Evolutionary conservation across 2,888 invertebrate genomes (phyloP), one percentile per base, ranked within the genome.

Genomic region (Caradrina kadenii): DNA sequence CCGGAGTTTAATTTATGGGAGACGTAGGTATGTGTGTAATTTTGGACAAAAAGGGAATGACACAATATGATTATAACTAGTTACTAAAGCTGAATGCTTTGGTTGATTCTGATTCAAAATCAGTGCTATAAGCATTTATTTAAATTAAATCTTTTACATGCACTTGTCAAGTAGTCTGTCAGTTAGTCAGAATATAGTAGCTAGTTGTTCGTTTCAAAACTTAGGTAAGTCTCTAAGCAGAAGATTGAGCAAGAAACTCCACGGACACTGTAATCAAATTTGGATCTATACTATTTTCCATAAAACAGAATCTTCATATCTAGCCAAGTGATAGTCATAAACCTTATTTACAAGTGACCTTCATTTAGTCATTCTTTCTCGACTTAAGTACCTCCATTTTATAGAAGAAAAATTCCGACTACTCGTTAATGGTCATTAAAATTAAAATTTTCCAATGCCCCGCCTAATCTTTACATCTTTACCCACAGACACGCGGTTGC

Each of bases 361-460:
- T 45, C 17, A 45, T 17, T 17, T 4, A 15, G 11, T 1, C 13
- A 35, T 2, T 50, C n/a, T 11, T 7, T 2, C n/a, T 35, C 15
- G 22, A 42, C 11, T 11, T 21, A 31, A 13, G 15, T 22, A n/a
- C 4, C 45, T 48, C 50, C 13, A 6, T 55, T 63, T 26, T 39
- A 49, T 19, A 11, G 19, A 0, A 21, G 39, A 45, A 50, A 53
- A 68, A 68, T 49, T 59, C 48, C 54, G n/a, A 42, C 50, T 26
- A 48, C 35, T 69, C 48, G 22, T 61, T 58, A 69, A 53, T 69
- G 58, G 31, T 67, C 52, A 55, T 73, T 63, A 39, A 66, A 79
- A 63, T 79, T 63, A 58, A 76, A 82, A 82, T 76, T 79, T 48
- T 60, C 54, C 39, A 42, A 70, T 54, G 65, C 61, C 45, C 11